phyloP scores from a whole-genome alignment of 2,113 vertebrate species.

The Bucco capensis region DNA sequence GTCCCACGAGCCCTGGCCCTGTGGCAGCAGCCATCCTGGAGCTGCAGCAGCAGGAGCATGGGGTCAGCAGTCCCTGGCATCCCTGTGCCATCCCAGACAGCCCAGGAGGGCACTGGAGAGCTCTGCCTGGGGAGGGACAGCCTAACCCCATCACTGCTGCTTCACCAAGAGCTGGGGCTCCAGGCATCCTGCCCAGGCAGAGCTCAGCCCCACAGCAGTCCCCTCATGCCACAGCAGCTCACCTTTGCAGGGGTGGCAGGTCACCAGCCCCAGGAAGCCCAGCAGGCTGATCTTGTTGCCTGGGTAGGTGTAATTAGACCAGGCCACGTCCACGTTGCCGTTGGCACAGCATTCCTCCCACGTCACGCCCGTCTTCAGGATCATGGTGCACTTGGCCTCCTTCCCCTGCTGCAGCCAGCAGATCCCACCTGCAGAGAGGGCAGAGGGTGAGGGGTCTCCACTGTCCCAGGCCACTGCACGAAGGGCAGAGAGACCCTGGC shows the following conservation, averaged over 20 bases:
- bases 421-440: conserved; percentile 81
- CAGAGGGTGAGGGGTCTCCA: not conserved
- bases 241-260: conserved; percentile 96
- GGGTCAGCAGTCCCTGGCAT: not conserved
- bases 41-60: not conserved
- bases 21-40: not conserved
- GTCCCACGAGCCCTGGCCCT: not conserved
- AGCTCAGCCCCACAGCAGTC: not conserved
- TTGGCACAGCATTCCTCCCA: conserved; percentile 89
- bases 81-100: not conserved
- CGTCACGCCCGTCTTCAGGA: conserved; percentile 86
- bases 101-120: not conserved
- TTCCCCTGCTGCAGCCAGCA: conserved; percentile 92
- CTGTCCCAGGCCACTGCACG: rapidly evolving
- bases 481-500: rapidly evolving
- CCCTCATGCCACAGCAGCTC: not conserved
- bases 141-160: not conserved
- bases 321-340: conserved; percentile 85
- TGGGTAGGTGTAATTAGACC: conserved; percentile 90
- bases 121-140: not conserved
- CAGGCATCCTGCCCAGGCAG: rapidly evolving
- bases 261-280: conserved; percentile 89
- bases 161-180: not conserved
- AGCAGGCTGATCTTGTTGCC: conserved; percentile 93
- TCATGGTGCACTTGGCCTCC: conserved; percentile 88